phyloP scores from a whole-genome alignment of 2,888 invertebrate species.

The Idaea straminata region DNA sequence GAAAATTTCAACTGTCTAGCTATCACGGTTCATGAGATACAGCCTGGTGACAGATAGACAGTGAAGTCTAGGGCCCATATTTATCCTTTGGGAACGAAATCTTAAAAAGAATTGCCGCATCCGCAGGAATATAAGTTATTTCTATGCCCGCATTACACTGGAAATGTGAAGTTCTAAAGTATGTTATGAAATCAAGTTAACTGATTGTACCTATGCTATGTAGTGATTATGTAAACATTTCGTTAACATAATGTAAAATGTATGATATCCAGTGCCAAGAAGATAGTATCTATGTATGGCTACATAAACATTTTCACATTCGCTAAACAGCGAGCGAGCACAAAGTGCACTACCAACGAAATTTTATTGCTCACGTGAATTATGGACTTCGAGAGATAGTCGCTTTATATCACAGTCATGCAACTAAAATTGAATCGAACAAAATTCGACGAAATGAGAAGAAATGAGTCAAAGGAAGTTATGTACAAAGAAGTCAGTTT shows the following conservation, averaged over 20 bases:
- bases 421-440: conserved; percentile 2
- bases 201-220: background rate
- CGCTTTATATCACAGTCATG: background rate
- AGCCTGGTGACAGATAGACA: too few relatives aligned
- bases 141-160: too few relatives aligned
- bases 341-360: conserved; percentile 1
- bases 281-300: conserved; percentile 2
- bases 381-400: background rate
- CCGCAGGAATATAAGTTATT: too few relatives aligned
- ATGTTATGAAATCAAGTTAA: too few relatives aligned
- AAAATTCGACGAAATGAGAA: background rate
- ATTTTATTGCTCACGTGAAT: background rate
- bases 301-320: conserved; percentile 4
- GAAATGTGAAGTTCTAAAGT: too few relatives aligned
- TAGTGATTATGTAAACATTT: background rate
- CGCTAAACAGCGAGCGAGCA: conserved; percentile 3
- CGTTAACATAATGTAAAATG: background rate
- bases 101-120: too few relatives aligned
- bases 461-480: background rate
- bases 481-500: conserved; percentile 5
- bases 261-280: background rate
- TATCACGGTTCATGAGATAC: too few relatives aligned
- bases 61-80: too few relatives aligned
- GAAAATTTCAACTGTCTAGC: too few relatives aligned
- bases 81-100: too few relatives aligned